Conservation (phyloP, 2,113 vertebrate genomes). For the Geothlypis trichas region DNA sequence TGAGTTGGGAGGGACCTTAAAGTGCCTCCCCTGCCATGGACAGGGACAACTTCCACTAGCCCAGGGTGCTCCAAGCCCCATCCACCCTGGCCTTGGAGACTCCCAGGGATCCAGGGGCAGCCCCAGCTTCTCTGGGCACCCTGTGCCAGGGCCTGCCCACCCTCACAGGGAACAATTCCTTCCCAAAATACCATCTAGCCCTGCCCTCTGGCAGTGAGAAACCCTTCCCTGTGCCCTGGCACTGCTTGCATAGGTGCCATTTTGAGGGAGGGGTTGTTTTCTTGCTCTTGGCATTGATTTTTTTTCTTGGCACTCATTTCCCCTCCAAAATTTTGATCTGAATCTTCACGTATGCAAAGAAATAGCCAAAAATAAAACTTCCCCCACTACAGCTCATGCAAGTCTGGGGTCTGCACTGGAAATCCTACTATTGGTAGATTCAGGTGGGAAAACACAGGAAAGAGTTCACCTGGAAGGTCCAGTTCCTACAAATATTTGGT, state of each 20-base stretch:
- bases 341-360: background rate
- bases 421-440: background rate
- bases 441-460: background rate
- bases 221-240: background rate
- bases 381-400: background rate
- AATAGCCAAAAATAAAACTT: background rate
- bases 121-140: background rate
- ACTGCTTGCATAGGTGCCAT: too few species aligned
- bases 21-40: background rate
- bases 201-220: background rate
- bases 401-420: background rate
- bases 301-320: background rate
- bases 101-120: background rate
- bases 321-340: background rate
- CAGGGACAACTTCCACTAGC: accelerated
- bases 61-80: accelerated
- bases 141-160: background rate
- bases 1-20: accelerated
- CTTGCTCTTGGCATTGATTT: background rate
- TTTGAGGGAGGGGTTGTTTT: background rate
- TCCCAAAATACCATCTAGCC: accelerated
- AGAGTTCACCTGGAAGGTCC: background rate
- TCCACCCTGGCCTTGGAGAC: background rate
- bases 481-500: background rate
- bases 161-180: background rate